Evolutionary conservation across 1,140 invertebrate species (phyloP).

Genomic region (Ceratina australensis): DNA sequence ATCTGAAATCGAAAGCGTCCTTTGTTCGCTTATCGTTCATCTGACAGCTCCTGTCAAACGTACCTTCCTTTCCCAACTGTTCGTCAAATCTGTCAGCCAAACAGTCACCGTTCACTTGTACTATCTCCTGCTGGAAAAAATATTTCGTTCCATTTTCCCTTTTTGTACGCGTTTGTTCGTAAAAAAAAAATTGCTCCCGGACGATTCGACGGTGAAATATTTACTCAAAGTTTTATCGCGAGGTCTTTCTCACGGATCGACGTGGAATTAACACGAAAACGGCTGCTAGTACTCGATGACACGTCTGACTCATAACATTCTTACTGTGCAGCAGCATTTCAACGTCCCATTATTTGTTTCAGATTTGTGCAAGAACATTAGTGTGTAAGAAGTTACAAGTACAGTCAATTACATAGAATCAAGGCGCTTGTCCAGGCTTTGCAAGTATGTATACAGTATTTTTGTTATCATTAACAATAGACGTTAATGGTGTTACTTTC

Average conservation of each 20-base stretch:
- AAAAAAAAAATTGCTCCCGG: slow-evolving; percentile 2
- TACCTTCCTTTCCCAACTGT: slow-evolving; percentile 45
- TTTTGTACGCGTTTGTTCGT: slow-evolving; percentile 16
- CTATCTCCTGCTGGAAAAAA: slow-evolving; percentile 4
- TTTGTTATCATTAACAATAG: too few species aligned
- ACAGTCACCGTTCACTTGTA: slow-evolving; percentile 14
- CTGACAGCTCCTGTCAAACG: slow-evolving; percentile 67
- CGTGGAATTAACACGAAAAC: slow-evolving; percentile 20
- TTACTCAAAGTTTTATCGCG: neutral
- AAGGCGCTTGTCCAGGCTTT: slow-evolving; percentile 34
- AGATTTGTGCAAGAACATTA: slow-evolving; percentile 50
- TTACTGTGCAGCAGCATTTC: neutral
- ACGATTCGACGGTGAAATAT: neutral
- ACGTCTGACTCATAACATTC: slow-evolving; percentile 31
- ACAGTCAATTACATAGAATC: slow-evolving; percentile 56
- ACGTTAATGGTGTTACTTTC: neutral
- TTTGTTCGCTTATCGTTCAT: slow-evolving; percentile 56
- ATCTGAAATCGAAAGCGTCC: slow-evolving; percentile 48
- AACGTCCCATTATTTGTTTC: slow-evolving; percentile 37
- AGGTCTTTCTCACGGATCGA: neutral
- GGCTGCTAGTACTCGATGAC: slow-evolving; percentile 4
- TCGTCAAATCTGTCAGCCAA: slow-evolving; percentile 36
- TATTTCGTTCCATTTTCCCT: neutral
- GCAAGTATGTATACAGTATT: slow-evolving; percentile 40
- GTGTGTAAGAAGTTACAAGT: slow-evolving; percentile 46